Base-by-base conservation (phyloP, 2,113 vertebrate genomes). In the Menidia beryllina region DNA sequence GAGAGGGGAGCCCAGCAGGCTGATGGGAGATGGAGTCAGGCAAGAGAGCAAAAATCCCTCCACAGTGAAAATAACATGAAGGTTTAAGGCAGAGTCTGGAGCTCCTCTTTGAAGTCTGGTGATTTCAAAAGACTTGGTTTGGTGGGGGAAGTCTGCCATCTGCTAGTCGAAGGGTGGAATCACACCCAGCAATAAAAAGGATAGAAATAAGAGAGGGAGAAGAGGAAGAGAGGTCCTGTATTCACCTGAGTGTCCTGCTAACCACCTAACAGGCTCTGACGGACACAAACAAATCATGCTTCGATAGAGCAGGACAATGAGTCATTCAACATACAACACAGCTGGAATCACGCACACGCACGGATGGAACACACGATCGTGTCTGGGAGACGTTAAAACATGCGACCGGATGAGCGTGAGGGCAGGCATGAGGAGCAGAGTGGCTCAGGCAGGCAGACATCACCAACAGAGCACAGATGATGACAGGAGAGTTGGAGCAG, bases 361-460 rank as follows among this genome's bases (percentile, higher is more conserved):
- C 25, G 17, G 15, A 53, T 38, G 36, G 26, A 34, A 20, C 50
- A 21, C 30, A 19, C 0, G 45, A 3, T 49, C 25, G 41, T 39
- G 43, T 48, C 38, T 17, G 34, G 20, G 23, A 49, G 25, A 68
- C 94, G 90, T 86, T 91, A 9, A 26, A 9, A 63, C 87, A 89
- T 85, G 87, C 82, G 47, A 23, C 69, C 55, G 52, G 9, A 66
- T 76, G 70, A 82, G 21, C 69, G 59, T 82, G 83, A 77, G 36
- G 76, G 79, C 86, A 83, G 89, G 93, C 93, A 93, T 94, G 95
- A 92, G 92, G 90, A 89, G 80, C 85, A 90, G 84, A 93, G 93
- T 93, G 94, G 94, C 86, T 87, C 94, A 95, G 93, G 94, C 95
- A 94, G 85, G 75, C 83, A 88, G 80, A 79, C 82, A 79, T 88